These are phyloP conservation scores for Oreonectes daqikongensis DNA, from an alignment of 2,797 vertebrate species.

Conservation along the genomic window DNA sequence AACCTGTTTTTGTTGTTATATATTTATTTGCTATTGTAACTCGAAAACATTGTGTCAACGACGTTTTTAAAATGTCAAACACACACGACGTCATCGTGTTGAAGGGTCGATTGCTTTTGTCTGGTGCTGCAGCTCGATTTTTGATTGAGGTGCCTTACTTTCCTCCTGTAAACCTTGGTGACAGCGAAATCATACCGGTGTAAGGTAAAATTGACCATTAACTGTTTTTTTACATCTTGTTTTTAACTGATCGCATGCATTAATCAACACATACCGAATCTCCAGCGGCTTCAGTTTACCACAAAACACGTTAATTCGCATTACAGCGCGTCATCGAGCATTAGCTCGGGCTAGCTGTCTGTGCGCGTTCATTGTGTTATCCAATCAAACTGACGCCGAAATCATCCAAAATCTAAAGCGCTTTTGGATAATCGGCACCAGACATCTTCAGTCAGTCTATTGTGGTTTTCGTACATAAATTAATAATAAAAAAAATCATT, in stretches of 20 bases:
- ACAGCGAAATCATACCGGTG: background rate
- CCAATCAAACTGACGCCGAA: background rate
- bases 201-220: slow-evolving; percentile 17
- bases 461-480: background rate
- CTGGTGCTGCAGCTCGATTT: slow-evolving; percentile 18
- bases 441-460: no score
- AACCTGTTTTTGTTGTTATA: no score
- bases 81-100: background rate
- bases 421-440: background rate
- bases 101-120: slow-evolving; percentile 28
- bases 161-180: background rate
- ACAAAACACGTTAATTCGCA: background rate
- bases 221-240: background rate
- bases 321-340: background rate
- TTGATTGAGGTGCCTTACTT: slow-evolving; percentile 12
- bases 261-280: background rate
- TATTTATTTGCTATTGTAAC: no score
- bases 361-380: slow-evolving; percentile 20
- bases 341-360: slow-evolving; percentile 27
- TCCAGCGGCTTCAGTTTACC: background rate
- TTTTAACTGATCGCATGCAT: background rate
- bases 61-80: no score
- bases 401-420: background rate
- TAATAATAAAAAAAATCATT: no score
- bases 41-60: no score